phyloP scores from a whole-genome alignment of 2,113 vertebrate species.

The Cynopterus brachyotis region DNA sequence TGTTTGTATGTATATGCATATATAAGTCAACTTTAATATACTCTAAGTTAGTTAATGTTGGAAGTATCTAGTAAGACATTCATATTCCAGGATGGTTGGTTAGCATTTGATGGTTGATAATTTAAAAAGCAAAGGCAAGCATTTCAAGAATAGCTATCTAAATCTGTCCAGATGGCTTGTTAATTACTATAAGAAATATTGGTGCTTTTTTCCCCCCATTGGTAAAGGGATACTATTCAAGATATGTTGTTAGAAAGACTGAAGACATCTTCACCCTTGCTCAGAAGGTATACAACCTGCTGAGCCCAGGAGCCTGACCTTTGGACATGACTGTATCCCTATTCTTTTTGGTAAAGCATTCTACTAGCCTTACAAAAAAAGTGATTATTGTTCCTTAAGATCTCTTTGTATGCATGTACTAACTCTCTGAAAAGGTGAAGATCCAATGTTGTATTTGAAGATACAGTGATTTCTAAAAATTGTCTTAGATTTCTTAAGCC shows the following conservation, averaged over 20 bases:
- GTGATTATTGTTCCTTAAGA: constrained; percentile 50
- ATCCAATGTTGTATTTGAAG: background rate
- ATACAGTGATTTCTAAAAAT: constrained; percentile 19
- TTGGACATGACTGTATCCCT: background rate
- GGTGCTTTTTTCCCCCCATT: background rate
- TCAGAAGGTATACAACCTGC: background rate
- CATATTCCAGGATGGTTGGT: background rate
- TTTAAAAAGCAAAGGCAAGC: background rate
- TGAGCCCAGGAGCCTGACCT: background rate
- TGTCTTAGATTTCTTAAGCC: constrained; percentile 58
- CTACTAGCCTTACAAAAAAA: background rate
- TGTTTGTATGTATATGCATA: background rate
- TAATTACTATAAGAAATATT: background rate
- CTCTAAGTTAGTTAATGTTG: background rate
- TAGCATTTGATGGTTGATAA: background rate
- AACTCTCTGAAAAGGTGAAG: constrained; percentile 60
- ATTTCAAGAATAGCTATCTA: background rate
- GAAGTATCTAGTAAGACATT: background rate
- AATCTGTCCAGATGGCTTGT: constrained; percentile 12
- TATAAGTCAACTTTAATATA: background rate
- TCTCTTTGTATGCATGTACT: constrained; percentile 39
- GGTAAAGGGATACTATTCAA: background rate
- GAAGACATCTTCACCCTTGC: background rate
- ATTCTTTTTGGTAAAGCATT: constrained; percentile 42
- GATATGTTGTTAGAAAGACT: background rate